Percentiles rank a stretch among this genome's conserved stretches.
Evolutionary conservation across 2,888 invertebrate species (phyloP).

Genomic region (Serrognathus titanus): DNA sequence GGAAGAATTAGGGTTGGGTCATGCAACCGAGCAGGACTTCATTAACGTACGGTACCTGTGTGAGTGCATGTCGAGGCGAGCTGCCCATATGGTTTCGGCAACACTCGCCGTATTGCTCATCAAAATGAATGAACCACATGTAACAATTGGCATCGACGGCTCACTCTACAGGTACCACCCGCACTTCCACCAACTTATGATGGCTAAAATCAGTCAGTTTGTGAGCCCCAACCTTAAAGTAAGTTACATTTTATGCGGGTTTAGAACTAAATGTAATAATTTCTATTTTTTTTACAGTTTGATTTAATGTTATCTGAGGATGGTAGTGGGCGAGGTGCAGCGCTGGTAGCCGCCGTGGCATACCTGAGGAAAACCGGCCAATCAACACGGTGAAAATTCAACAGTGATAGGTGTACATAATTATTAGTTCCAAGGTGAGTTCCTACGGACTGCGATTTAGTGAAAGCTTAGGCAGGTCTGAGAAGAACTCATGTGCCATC

Average conservation of each 20-base stretch:
- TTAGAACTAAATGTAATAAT: background rate
- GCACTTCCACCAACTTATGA: constrained; percentile 93
- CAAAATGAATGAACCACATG: constrained; percentile 81
- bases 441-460: constrained; percentile 26
- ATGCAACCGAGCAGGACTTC: constrained; percentile 87
- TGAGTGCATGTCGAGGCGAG: constrained; percentile 85
- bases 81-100: constrained; percentile 89
- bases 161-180: constrained; percentile 97
- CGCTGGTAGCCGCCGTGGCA: constrained; percentile 92
- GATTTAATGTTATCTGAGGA: constrained; percentile 94
- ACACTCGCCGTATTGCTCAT: constrained; percentile 86
- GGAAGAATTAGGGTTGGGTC: constrained; percentile 81
- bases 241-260: constrained; percentile 17
- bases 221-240: constrained; percentile 73
- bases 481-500: constrained; percentile 17
- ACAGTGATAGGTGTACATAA: constrained; percentile 9
- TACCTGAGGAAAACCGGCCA: constrained; percentile 38
- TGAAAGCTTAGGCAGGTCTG: constrained; percentile 15
- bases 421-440: constrained; percentile 23
- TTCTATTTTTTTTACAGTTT: constrained; percentile 64
- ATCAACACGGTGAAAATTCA: background rate
- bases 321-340: constrained; percentile 95
- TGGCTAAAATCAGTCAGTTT: constrained; percentile 77
- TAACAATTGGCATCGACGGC: constrained; percentile 95
- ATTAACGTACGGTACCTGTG: constrained; percentile 90